Conservation (phyloP, 2,888 invertebrate genomes). For the Heliconius cydno region DNA sequence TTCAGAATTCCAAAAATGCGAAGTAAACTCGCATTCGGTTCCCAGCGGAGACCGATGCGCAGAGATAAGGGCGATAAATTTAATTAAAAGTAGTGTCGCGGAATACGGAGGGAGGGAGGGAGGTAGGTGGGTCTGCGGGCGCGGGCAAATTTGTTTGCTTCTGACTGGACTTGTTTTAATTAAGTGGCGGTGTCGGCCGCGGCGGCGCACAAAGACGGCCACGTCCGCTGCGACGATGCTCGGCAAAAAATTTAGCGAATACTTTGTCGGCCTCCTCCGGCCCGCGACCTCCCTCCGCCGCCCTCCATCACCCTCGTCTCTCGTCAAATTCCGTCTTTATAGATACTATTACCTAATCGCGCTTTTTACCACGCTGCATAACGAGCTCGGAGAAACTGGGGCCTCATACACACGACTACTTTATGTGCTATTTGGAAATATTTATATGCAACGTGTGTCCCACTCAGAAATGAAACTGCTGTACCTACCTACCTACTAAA, state of each 20-base stretch:
- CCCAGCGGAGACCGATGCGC: conserved; percentile 65
- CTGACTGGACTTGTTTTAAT: conserved; percentile 66
- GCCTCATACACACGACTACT: background rate
- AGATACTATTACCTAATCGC: conserved; percentile 28
- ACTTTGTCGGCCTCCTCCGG: conserved; percentile 41
- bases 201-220: conserved; percentile 56
- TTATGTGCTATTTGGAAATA: background rate
- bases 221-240: conserved; percentile 41
- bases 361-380: conserved; percentile 19
- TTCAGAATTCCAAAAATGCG: conserved; percentile 69
- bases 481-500: too few species aligned
- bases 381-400: conserved; percentile 6
- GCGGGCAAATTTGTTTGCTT: conserved; percentile 71
- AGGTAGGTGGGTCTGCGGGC: conserved; percentile 50
- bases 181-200: conserved; percentile 59
- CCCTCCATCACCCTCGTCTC: background rate
- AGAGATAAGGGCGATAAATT: conserved; percentile 79
- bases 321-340: conserved; percentile 27
- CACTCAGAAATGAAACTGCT: background rate
- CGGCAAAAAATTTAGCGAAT: conserved; percentile 48
- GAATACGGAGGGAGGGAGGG: conserved; percentile 41
- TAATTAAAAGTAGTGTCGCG: conserved; percentile 72
- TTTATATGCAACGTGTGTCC: background rate
- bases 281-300: background rate
- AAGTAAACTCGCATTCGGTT: conserved; percentile 66